phyloP scores from a whole-genome alignment of 1,140 invertebrate species.

The Ostrea denselamellosa region DNA sequence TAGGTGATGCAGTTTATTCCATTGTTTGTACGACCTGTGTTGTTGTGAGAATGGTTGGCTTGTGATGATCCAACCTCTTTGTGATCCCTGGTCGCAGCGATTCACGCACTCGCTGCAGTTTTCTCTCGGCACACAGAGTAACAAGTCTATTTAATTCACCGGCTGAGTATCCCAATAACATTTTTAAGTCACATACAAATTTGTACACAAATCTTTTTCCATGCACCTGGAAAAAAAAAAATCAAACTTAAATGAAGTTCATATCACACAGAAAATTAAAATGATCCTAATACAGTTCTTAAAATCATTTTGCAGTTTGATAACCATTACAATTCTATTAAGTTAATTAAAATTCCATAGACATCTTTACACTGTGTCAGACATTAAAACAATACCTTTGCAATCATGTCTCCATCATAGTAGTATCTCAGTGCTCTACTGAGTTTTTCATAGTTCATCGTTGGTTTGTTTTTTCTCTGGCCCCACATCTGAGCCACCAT shows the following conservation, averaged over 20 bases:
- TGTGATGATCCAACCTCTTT: slow-evolving; percentile 29
- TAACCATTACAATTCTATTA: too few relatives aligned
- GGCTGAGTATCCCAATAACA: slow-evolving; percentile 75
- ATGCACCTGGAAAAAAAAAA: slow-evolving; percentile 78
- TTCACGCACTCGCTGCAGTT: slow-evolving; percentile 66
- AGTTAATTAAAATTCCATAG: too few relatives aligned
- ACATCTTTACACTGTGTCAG: too few relatives aligned
- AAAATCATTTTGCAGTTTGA: too few relatives aligned
- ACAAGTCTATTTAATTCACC: slow-evolving; percentile 74
- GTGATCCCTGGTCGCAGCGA: slow-evolving; percentile 56
- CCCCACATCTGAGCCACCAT: slow-evolving; percentile 98
- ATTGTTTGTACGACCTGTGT: slow-evolving; percentile 38
- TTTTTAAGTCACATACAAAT: slow-evolving; percentile 97
- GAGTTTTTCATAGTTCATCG: slow-evolving; percentile 99
- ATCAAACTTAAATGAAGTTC: neutral
- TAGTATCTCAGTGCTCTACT: slow-evolving; percentile 98
- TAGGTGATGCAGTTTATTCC: neutral
- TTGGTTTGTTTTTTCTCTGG: slow-evolving; percentile 97
- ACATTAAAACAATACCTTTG: slow-evolving; percentile 83
- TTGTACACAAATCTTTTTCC: slow-evolving; percentile 99
- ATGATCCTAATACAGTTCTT: too few relatives aligned
- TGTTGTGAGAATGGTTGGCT: slow-evolving; percentile 32
- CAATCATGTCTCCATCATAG: slow-evolving; percentile 99
- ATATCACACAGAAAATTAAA: too few relatives aligned
- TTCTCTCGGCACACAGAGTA: slow-evolving; percentile 68